These are phyloP conservation scores for Sphaerophoria taeniata DNA, from an alignment of 2,888 invertebrate species.

Conservation along the genomic window DNA sequence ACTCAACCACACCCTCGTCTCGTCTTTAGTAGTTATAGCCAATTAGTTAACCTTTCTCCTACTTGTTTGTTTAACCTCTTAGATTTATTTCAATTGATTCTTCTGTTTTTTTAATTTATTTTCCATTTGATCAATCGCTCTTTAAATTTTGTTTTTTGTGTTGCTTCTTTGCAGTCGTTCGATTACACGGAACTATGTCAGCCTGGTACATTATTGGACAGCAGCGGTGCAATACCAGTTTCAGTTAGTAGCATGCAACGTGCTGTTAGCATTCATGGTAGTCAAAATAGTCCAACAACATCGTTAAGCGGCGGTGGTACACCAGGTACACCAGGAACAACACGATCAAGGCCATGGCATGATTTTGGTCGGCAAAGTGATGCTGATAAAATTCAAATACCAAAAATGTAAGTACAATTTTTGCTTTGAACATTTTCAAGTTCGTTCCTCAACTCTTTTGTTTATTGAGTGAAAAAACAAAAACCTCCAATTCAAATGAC, in stretches of 20 bases:
- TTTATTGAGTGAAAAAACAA: not conserved
- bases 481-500: not conserved
- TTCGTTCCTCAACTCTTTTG: not conserved
- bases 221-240: constrained; percentile 84
- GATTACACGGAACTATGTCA: constrained; percentile 96
- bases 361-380: constrained; percentile 97
- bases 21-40: constrained; percentile 24
- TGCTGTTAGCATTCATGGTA: constrained; percentile 83
- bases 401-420: constrained; percentile 93
- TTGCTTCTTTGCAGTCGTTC: constrained; percentile 87
- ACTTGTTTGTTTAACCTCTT: constrained; percentile 39
- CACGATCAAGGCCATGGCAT: constrained; percentile 95
- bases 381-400: constrained; percentile 98
- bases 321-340: constrained; percentile 85
- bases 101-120: constrained; percentile 16
- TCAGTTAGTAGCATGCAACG: constrained; percentile 84
- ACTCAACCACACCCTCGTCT: constrained; percentile 29
- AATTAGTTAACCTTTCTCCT: constrained; percentile 61
- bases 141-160: constrained; percentile 19
- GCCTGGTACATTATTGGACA: constrained; percentile 84
- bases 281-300: constrained; percentile 83
- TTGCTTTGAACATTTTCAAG: not conserved
- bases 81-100: constrained; percentile 43
- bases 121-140: constrained; percentile 37
- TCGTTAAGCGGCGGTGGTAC: constrained; percentile 85